phyloP scores from a whole-genome alignment of 2,113 vertebrate genomes.

The Phyllostomus discolor region DNA sequence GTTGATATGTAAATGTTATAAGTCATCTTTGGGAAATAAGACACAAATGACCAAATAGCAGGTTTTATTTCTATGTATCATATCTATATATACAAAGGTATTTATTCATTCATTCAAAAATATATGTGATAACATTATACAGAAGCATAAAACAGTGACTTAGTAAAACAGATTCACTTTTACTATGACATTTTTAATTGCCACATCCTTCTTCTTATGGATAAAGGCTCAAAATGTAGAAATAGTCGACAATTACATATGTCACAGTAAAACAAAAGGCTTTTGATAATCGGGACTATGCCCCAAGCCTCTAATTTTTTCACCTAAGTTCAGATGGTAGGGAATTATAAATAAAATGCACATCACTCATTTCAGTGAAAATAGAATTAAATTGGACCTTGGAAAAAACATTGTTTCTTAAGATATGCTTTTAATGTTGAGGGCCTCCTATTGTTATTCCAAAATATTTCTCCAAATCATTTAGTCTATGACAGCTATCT shows the following conservation, averaged over 20 bases:
- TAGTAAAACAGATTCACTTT: neutral
- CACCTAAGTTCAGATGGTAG: neutral
- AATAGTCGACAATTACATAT: neutral
- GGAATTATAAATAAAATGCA: neutral
- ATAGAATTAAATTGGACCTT: neutral
- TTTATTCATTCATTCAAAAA: conserved; percentile 15
- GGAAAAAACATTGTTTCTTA: neutral
- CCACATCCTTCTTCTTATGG: neutral
- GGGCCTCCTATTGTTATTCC: neutral
- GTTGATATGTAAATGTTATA: neutral
- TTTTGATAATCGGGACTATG: neutral
- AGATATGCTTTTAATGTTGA: neutral
- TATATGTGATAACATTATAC: neutral
- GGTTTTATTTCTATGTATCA: neutral
- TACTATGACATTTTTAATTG: neutral
- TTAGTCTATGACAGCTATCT: neutral
- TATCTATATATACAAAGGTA: neutral
- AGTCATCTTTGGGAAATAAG: conserved; percentile 34
- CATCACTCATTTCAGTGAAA: neutral
- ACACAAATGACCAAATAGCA: neutral
- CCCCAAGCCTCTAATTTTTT: neutral
- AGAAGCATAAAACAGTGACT: neutral
- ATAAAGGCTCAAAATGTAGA: neutral
- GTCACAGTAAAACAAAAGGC: neutral
- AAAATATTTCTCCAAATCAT: neutral